Conservation (phyloP, 2,888 invertebrate genomes). For the Leptinotarsa haldemani region DNA sequence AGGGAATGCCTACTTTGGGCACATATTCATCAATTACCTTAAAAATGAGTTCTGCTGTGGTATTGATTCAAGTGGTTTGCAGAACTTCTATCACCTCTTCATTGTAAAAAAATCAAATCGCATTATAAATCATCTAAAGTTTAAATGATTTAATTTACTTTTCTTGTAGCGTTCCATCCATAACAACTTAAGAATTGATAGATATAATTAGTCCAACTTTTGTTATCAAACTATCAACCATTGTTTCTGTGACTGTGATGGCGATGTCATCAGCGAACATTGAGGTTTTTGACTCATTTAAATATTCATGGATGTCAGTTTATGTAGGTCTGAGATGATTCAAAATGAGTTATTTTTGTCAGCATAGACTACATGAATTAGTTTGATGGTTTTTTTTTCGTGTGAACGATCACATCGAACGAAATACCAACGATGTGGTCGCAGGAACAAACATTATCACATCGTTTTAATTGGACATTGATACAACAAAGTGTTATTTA, state of each 20-base stretch:
- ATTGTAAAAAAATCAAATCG: too few species aligned
- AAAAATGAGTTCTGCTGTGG: too few species aligned
- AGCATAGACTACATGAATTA: background rate
- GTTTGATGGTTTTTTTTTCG: background rate
- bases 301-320: too few species aligned
- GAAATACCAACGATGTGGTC: background rate
- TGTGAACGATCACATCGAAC: constrained; percentile 7
- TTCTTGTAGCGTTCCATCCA: too few species aligned
- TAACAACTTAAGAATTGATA: too few species aligned
- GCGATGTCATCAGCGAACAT: background rate
- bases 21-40: too few species aligned
- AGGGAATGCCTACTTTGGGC: too few species aligned
- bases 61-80: too few species aligned
- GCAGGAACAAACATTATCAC: background rate
- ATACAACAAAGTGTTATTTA: background rate
- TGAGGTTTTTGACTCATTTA: background rate
- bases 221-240: background rate
- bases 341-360: background rate
- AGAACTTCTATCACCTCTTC: too few species aligned
- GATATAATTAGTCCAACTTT: too few species aligned
- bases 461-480: background rate
- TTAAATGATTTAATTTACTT: too few species aligned
- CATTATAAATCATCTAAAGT: too few species aligned
- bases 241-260: background rate
- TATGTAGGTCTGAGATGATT: background rate